Base-by-base conservation (phyloP, 2,113 vertebrate species). In the Odontophorus gujanensis region DNA sequence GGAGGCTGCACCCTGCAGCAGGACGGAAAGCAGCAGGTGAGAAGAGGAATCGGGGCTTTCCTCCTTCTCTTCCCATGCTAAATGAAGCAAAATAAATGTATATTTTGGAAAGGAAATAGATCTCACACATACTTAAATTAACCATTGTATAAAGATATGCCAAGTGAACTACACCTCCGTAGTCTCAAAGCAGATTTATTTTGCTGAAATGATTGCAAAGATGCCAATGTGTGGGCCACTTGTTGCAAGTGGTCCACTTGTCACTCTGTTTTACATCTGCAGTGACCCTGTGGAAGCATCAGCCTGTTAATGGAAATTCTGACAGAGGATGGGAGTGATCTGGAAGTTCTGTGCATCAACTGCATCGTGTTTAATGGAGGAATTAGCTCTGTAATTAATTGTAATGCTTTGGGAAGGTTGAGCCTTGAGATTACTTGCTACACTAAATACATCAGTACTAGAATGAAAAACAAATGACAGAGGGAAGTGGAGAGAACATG, bases 201-300 rank as follows among this genome's bases (percentile, higher is more conserved):
- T 45, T 24, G 21, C 1, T 30, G 61, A 66, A 83, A 67, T 77
- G 47, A 40, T 34, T 32, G 34, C 81, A 76, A 63, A 78, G 30
- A 30, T 24, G 12, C 5, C 1, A 1, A 6, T 0, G 1, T 21
- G 20, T 15, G 22, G 59, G 86, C 45, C n/a, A 36, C 36, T 57
- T 47, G 47, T 43, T 80, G 53, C 20, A 36, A 73, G 38, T 8
- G 25, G 40, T 30, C 50, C 45, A 14, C 11, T 61, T 22, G 11
- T 36, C 25, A 3, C 30, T 62, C 61, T 12, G 45, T 28, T 59
- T 74, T 50, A 2, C 3, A 50, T 5, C 45, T 40, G n/a, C 24
- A 43, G 50, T 11, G 25, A 53, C 34, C 1, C 34, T 25, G 7
- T 18, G n/a, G 10, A 78, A 57, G 14, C 11, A 28, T 57, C 36